phyloP scores from a whole-genome alignment of 2,113 vertebrate species.

The Andinoacara biseriatus region DNA sequence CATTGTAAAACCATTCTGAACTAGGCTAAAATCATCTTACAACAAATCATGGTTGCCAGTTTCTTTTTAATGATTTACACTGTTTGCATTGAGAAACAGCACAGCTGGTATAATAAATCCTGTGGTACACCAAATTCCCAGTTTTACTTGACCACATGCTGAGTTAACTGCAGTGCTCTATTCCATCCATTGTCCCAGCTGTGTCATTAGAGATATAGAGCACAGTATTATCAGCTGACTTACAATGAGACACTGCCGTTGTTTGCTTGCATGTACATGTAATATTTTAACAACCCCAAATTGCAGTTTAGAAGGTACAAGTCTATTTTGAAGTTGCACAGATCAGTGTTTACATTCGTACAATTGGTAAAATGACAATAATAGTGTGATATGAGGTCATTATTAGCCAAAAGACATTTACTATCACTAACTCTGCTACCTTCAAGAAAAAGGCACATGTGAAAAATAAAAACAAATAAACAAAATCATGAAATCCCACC shows the following conservation, averaged over 20 bases:
- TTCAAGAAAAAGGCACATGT: not conserved
- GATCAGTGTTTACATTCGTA: not conserved
- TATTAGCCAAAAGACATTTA: not conserved
- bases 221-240: slow-evolving; percentile 6
- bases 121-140: not conserved
- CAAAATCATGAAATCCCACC: not conserved
- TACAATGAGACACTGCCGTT: not conserved
- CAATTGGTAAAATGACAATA: not conserved
- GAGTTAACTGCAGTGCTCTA: slow-evolving; percentile 27
- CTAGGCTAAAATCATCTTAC: not conserved
- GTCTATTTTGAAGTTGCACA: not conserved
- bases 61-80: not conserved
- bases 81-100: not conserved
- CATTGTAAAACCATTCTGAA: not conserved
- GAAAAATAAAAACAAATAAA: not conserved
- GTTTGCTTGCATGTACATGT: not conserved
- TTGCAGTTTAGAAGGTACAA: not conserved
- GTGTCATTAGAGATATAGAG: slow-evolving; percentile 33
- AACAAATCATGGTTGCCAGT: not conserved
- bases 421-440: not conserved
- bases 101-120: slow-evolving; percentile 19
- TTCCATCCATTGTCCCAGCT: slow-evolving; percentile 27
- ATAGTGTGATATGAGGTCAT: not conserved
- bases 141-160: slow-evolving; percentile 31
- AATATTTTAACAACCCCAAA: not conserved